phyloP scores from a whole-genome alignment of 2,888 invertebrate genomes.

The Nebria brevicollis region DNA sequence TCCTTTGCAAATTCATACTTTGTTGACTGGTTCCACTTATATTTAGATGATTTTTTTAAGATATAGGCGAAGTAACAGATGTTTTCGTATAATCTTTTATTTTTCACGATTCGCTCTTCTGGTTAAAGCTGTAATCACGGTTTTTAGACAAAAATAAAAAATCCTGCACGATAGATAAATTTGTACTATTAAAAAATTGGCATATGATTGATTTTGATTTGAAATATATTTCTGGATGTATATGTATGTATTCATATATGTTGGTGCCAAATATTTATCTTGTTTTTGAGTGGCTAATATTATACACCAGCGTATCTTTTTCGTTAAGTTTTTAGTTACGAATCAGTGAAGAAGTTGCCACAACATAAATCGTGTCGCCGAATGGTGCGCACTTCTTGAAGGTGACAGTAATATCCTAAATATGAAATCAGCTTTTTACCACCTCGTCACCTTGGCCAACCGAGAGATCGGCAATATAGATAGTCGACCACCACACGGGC shows the following conservation, averaged over 20 bases:
- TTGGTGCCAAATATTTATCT: background rate
- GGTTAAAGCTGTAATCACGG: too few relatives aligned
- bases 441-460: constrained; percentile 28
- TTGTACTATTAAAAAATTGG: too few relatives aligned
- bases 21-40: background rate
- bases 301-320: constrained; percentile 6
- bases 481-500: constrained; percentile 13
- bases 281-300: background rate
- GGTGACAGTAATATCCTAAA: constrained; percentile 40
- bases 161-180: too few relatives aligned
- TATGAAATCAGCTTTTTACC: constrained; percentile 42
- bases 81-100: background rate
- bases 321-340: constrained; percentile 23
- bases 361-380: constrained; percentile 31
- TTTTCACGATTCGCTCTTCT: too few relatives aligned
- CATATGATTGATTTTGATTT: too few relatives aligned
- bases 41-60: background rate
- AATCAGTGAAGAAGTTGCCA: constrained; percentile 30
- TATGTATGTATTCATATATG: background rate
- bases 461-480: constrained; percentile 17
- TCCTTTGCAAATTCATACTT: background rate
- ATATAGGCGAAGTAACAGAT: background rate
- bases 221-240: too few relatives aligned
- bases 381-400: background rate
- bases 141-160: too few relatives aligned